phyloP scores from a whole-genome alignment of 2,797 vertebrate species.

The Falco novaeseelandiae region DNA sequence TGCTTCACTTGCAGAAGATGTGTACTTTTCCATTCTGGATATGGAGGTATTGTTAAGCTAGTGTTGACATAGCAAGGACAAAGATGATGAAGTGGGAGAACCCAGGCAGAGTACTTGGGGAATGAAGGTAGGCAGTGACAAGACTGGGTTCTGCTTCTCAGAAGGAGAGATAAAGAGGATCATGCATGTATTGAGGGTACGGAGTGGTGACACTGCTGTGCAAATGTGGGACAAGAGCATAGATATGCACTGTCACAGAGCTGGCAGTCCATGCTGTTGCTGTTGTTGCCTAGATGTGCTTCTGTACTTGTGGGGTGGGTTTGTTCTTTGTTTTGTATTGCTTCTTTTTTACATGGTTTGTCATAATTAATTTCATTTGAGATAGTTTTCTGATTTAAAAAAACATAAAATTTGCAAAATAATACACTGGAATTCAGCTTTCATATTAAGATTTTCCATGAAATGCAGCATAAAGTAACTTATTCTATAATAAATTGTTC shows the following conservation, averaged over 20 bases:
- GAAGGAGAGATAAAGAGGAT: neutral
- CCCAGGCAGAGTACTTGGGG: rapidly evolving
- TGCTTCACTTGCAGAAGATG: neutral
- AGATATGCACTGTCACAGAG: neutral
- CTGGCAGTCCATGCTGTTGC: neutral
- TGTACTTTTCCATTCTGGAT: neutral
- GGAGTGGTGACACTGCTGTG: neutral
- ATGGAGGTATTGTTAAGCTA: neutral
- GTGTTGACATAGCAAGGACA: neutral
- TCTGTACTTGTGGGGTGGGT: neutral
- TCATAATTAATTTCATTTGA: neutral
- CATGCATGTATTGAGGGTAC: neutral
- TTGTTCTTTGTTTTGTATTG: neutral
- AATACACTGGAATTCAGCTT: neutral
- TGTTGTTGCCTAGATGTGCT: neutral
- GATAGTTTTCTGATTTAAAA: neutral
- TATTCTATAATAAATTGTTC: neutral
- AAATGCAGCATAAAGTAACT: neutral
- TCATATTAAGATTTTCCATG: neutral
- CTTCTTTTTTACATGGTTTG: neutral
- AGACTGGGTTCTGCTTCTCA: neutral
- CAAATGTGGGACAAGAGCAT: neutral
- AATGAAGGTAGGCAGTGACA: neutral
- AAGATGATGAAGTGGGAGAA: neutral
- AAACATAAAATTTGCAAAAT: neutral